Percentiles rank a stretch among this genome's conserved stretches.
These are phyloP conservation scores for Drosophila albomicans DNA, from an alignment of 1,140 invertebrate genomes.

Conservation along the genomic window DNA sequence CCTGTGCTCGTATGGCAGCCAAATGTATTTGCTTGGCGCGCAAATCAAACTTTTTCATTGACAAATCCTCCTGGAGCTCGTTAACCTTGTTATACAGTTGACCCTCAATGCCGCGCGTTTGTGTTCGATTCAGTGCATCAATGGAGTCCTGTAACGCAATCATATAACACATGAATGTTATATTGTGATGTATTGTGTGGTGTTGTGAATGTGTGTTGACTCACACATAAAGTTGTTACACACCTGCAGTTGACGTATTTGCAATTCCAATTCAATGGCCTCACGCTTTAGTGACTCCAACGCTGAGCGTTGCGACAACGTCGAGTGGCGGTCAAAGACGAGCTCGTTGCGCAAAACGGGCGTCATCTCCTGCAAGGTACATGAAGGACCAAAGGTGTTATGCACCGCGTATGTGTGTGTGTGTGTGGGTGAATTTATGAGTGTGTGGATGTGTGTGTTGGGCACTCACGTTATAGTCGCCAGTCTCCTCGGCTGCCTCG, in stretches of 20 bases:
- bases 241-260: slow-evolving; percentile 93
- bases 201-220: neutral
- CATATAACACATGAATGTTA: slow-evolving; percentile 15
- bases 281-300: slow-evolving; percentile 93
- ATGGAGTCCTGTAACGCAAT: slow-evolving; percentile 89
- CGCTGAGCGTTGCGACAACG: slow-evolving; percentile 89
- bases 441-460: no score
- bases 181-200: slow-evolving; percentile 2
- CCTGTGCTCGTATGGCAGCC: slow-evolving; percentile 94
- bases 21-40: slow-evolving; percentile 95
- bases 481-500: slow-evolving; percentile 72
- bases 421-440: neutral
- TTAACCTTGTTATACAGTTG: slow-evolving; percentile 96
- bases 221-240: slow-evolving; percentile 11
- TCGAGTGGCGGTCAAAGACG: slow-evolving; percentile 91
- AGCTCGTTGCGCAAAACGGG: slow-evolving; percentile 93
- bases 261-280: slow-evolving; percentile 91
- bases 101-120: slow-evolving; percentile 94
- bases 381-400: neutral
- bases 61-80: slow-evolving; percentile 97
- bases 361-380: slow-evolving; percentile 86
- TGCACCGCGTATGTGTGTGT: neutral
- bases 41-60: slow-evolving; percentile 96
- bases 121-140: slow-evolving; percentile 93
- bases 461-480: slow-evolving; percentile 76